Percentiles rank a stretch among this genome's conserved stretches.
phyloP scores from a whole-genome alignment of 2,797 vertebrate genomes.

The Lindbergichthys nudifrons region DNA sequence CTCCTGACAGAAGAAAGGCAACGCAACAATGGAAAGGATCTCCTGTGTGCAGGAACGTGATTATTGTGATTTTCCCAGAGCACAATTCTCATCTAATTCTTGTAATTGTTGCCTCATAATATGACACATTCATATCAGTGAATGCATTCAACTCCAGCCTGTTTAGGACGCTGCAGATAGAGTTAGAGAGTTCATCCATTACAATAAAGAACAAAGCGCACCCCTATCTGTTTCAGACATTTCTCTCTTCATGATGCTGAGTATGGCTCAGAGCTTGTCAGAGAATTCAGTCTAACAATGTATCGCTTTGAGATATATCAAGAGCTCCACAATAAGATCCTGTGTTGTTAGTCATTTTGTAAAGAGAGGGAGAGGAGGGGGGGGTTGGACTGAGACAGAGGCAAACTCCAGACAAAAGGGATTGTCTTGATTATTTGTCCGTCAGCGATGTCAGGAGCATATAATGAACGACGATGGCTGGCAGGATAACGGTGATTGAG shows the following conservation, averaged over 20 bases:
- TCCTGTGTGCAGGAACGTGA: slow-evolving; percentile 58
- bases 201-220: slow-evolving; percentile 74
- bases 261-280: slow-evolving; percentile 66
- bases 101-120: slow-evolving; percentile 81
- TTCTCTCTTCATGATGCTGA: slow-evolving; percentile 66
- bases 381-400: slow-evolving; percentile 36
- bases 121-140: slow-evolving; percentile 63
- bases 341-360: slow-evolving; percentile 60
- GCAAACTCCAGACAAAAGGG: slow-evolving; percentile 74
- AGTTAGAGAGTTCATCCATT: slow-evolving; percentile 71
- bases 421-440: slow-evolving; percentile 78
- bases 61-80: slow-evolving; percentile 35
- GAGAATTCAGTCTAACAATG: slow-evolving; percentile 70
- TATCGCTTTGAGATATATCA: slow-evolving; percentile 60
- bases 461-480: slow-evolving; percentile 64
- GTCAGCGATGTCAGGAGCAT: slow-evolving; percentile 59
- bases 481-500: slow-evolving; percentile 72
- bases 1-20: slow-evolving; percentile 16
- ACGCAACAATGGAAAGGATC: slow-evolving; percentile 27
- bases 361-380: slow-evolving; percentile 16
- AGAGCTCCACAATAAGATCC: slow-evolving; percentile 68
- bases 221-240: slow-evolving; percentile 69
- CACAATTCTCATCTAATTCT: slow-evolving; percentile 74
- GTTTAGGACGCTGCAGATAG: slow-evolving; percentile 48
- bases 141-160: slow-evolving; percentile 56